A percentile compares a stretch with the other conserved stretches of the same genome.
Evolutionary conservation across 2,797 vertebrate genomes (phyloP).

Genomic region (Enteromius argenteus): DNA sequence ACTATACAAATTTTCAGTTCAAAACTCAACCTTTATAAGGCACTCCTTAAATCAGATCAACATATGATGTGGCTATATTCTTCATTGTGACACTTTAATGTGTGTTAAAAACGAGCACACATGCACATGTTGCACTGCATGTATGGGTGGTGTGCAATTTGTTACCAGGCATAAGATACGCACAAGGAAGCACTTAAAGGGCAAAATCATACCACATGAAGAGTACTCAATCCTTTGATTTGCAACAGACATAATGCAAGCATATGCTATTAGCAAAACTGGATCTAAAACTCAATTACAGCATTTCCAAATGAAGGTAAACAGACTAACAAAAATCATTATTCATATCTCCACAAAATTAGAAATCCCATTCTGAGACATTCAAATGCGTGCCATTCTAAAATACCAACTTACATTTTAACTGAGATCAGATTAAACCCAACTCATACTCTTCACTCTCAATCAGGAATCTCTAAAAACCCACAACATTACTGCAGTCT

Average conservation of each 20-base stretch:
- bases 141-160: conserved; percentile 10
- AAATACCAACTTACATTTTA: neutral
- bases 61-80: neutral
- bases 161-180: neutral
- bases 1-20: neutral
- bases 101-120: neutral
- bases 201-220: conserved; percentile 4
- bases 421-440: neutral
- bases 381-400: neutral
- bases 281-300: conserved; percentile 14
- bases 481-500: neutral
- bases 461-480: neutral
- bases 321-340: neutral
- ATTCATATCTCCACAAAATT: neutral
- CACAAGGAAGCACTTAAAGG: neutral
- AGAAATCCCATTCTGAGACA: neutral
- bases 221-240: neutral
- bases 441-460: neutral
- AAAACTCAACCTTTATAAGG: neutral
- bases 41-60: neutral
- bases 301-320: conserved; percentile 18
- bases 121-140: neutral
- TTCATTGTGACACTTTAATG: neutral
- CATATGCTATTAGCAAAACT: neutral
- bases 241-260: conserved; percentile 3